Percentiles rank a stretch among this genome's conserved stretches.
phyloP scores from a whole-genome alignment of 1,140 invertebrate species.

The Mactra quadrangularis region DNA sequence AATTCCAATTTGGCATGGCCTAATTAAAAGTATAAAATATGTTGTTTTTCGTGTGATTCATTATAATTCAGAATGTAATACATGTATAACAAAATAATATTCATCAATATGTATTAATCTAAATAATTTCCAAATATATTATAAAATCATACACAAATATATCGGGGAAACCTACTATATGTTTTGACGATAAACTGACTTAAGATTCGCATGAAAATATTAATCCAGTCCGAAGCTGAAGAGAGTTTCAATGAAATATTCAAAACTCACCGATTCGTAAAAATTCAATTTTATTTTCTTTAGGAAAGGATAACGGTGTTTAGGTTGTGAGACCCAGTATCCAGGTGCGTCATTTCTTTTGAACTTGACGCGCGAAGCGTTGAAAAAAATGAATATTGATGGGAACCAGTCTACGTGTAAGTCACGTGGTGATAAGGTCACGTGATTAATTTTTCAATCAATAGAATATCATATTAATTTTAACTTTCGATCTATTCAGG shows the following conservation, averaged over 20 bases:
- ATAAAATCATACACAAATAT: too few relatives aligned
- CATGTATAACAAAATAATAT: too few relatives aligned
- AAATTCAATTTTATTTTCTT: constrained; percentile 43
- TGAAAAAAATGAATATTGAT: constrained; percentile 53
- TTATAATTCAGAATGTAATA: too few relatives aligned
- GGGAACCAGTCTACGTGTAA: constrained; percentile 35
- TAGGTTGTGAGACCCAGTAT: constrained; percentile 13
- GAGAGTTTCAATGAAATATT: constrained; percentile 48
- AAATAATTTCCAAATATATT: too few relatives aligned
- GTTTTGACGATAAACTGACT: too few relatives aligned
- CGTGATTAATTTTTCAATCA: constrained; percentile 39
- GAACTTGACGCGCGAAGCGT: constrained; percentile 35
- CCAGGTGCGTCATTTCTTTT: constrained; percentile 34
- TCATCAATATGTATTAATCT: too few relatives aligned
- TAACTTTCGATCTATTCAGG: constrained; percentile 40
- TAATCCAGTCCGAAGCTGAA: too few relatives aligned
- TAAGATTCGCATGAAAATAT: too few relatives aligned
- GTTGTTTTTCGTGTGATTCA: too few relatives aligned
- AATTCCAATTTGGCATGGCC: too few relatives aligned
- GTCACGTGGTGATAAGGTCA: constrained; percentile 36
- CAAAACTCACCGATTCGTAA: constrained; percentile 37
- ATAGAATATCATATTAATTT: constrained; percentile 54
- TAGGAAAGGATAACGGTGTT: constrained; percentile 38
- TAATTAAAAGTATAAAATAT: too few relatives aligned
- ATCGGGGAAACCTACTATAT: too few relatives aligned